Base-by-base conservation (phyloP, 1,140 invertebrate genomes). In the Ceratoteleas bidentatus region DNA sequence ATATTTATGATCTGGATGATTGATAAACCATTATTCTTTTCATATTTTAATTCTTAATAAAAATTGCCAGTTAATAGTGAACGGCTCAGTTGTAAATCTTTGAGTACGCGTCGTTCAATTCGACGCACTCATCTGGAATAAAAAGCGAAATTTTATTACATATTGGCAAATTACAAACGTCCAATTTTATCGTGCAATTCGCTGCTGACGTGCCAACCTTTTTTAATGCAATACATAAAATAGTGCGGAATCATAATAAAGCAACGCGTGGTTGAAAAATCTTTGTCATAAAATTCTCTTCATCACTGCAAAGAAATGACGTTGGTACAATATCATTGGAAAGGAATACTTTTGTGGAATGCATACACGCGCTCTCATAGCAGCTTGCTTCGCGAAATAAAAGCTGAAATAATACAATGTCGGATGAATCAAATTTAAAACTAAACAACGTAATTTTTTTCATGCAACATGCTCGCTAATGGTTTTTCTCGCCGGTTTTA, bases 271-370 rank as follows among this genome's bases (percentile, higher is more conserved):
- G 24, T 24, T 24, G 24, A 24, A 24, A 24, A 24, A 24, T 24
- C 24, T 24, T 24, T 24, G 24, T 24, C 24, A 24, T 24, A 24
- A 24, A 24, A 24, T 24, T 24, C 24, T 24, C 24, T 24, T 24
- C 24, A 4, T 24, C 24, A 16, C 52, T 24, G 50, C 36, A 54
- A 11, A 54, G 54, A 64, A 54, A 65, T 54, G 38, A 56, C 40
- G 57, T 68, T 68, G 14, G 57, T 58, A 54, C 47, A 68, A 68
- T 68, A 49, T 68, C 54, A 68, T 68, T 36, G 53, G 3, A 50
- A 68, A 68, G 43, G 57, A 68, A 47, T 36, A 38, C 49, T 68
- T 68, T 57, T 68, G 40, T 14, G n/a, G 0, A 66, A 54, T n/a
- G n/a, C n/a, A 45, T n/a, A 45, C 6, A 45, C 13, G 16, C 7